Evolutionary conservation across 1,140 invertebrate genomes (phyloP), one percentile per base, ranked within the genome.

Genomic region (Drosophila lacertosa): DNA sequence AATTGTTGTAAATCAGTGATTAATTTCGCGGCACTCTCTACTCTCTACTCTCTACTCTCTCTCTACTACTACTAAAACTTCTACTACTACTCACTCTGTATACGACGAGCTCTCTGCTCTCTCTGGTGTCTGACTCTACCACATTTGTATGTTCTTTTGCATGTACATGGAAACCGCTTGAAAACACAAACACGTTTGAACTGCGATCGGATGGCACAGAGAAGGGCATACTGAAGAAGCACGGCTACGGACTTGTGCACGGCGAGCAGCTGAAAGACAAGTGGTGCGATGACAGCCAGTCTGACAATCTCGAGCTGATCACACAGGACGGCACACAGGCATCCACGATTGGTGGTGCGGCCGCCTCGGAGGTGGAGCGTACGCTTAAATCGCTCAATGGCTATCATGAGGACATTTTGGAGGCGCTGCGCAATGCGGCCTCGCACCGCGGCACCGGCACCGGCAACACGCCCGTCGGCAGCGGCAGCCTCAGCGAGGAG

Each of bases 371-470:
- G 79, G 96, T 98, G 76, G 96, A 98, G 84, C 92, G 95, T 35
- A 97, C 94, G 2, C 92, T 98, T 7, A 97, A 97, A 92, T 97
- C 94, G 48, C 92, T 98, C 5, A 97, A 98, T 92, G 97, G 97
- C 2, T 98, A 98, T 91, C 97, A 98, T 83, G 97, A 98, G 77
- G 96, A 97, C 77, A 96, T 98, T 74, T 93, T 98, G 44, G 96
- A 97, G 89, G 97, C 96, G 7, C 89, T 98, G 72, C 94, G 96
- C 42, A 96, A 94, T 62, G 97, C 96, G 1, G 96, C 96, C 11
- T 91, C 90, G 50, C 95, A 96, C 77, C 93, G 95, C 4, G 94
- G 94, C 42, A 92, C 93, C 5, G 93, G 92, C 3, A 92, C 92
- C 29, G 91, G 90, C 22, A 91, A 91, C 59, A 93, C 94, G 6